Percentiles rank a stretch among this genome's conserved stretches.
These are phyloP conservation scores for Lepus europaeus DNA, from an alignment of 2,113 vertebrate genomes.

Conservation along the genomic window DNA sequence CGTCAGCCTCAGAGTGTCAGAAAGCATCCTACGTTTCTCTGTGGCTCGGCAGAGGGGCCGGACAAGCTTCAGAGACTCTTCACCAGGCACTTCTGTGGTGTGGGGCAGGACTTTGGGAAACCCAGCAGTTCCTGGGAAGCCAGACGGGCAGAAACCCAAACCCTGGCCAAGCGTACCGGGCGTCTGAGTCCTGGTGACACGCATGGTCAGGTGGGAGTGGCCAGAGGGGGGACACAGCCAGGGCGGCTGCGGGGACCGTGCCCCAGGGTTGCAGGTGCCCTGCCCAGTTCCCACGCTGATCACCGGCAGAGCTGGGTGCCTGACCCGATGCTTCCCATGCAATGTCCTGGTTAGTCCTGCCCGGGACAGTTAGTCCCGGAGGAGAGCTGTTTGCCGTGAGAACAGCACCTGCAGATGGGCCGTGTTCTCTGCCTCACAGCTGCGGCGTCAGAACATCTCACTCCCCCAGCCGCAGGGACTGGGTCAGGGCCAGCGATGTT, in stretches of 20 bases:
- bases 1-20: background rate
- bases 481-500: background rate
- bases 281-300: background rate
- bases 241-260: fast-evolving
- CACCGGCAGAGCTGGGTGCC: background rate
- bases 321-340: background rate
- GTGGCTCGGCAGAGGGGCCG: background rate
- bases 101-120: background rate
- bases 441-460: background rate
- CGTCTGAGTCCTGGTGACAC: background rate
- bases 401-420: background rate
- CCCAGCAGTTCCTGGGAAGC: background rate
- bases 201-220: background rate
- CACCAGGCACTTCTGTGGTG: background rate
- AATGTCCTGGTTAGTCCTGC: background rate
- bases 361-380: background rate
- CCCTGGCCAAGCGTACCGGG: background rate
- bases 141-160: background rate
- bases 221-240: background rate
- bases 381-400: background rate
- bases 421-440: background rate
- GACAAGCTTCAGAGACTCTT: background rate
- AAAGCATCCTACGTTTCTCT: background rate
- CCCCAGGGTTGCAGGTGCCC: background rate
- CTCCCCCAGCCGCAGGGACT: background rate